Conservation (phyloP, 2,797 vertebrate species). For the Siniperca obscura region DNA sequence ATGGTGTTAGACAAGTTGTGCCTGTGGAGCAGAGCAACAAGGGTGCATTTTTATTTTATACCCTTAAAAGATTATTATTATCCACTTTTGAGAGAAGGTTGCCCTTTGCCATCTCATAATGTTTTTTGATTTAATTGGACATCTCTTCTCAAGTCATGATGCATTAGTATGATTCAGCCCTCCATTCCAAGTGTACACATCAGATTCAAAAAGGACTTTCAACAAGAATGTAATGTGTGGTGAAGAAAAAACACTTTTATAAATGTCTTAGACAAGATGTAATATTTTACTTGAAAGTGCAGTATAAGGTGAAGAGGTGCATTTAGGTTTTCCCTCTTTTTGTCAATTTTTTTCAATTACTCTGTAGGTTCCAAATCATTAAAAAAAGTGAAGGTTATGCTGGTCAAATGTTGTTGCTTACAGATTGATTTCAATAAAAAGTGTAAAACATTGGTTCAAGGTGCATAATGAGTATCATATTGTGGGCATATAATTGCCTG, state of each 20-base stretch:
- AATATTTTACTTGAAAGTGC: not conserved
- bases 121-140: not conserved
- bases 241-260: not conserved
- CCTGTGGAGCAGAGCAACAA: not conserved
- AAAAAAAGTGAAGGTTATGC: not conserved
- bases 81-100: not conserved
- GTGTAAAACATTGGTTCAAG: not conserved
- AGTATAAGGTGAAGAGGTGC: not conserved
- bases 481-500: not conserved
- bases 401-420: not conserved
- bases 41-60: not conserved
- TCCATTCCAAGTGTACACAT: not conserved
- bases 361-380: not conserved
- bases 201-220: not conserved
- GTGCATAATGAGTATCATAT: too few species aligned
- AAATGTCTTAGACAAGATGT: conserved; percentile 5
- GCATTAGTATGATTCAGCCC: conserved; percentile 6
- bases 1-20: conserved; percentile 22
- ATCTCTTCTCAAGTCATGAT: not conserved
- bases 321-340: not conserved
- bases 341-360: not conserved
- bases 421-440: not conserved
- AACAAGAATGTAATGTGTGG: not conserved
- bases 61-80: conserved; percentile 1
- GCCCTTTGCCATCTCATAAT: not conserved